Conservation (phyloP, 2,113 vertebrate genomes). For the Panurus biarmicus region DNA sequence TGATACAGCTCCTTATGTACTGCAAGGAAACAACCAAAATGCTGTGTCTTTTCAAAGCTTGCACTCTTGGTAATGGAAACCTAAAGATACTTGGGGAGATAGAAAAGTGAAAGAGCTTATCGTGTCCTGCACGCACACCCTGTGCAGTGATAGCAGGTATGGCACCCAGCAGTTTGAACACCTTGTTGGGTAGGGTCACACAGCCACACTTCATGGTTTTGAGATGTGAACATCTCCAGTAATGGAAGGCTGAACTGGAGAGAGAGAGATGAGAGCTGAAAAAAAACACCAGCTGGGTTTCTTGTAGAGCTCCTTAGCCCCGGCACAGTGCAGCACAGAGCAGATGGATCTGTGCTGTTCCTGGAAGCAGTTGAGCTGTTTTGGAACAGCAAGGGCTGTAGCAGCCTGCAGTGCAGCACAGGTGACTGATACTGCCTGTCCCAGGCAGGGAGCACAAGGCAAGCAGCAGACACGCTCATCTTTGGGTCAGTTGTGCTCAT, state of each 20-base stretch:
- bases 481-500: not conserved
- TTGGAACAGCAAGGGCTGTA: not conserved
- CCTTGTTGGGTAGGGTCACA: not conserved
- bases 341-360: not conserved
- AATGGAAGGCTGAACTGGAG: not conserved
- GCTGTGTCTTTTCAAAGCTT: not conserved
- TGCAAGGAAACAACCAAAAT: constrained; percentile 46
- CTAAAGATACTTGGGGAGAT: not conserved
- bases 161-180: not conserved
- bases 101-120: not conserved
- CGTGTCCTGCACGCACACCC: not conserved
- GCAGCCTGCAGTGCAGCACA: not conserved
- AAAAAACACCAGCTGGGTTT: not conserved
- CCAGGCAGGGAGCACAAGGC: not conserved
- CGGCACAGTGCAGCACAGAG: accelerated
- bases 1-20: constrained; percentile 98
- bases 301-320: not conserved
- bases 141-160: not conserved
- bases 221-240: not conserved
- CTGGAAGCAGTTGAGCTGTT: not conserved
- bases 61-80: not conserved
- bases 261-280: not conserved
- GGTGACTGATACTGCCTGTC: not conserved
- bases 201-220: not conserved
- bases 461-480: not conserved